Conservation (phyloP, 2,888 invertebrate species). For the Agriopis marginaria region DNA sequence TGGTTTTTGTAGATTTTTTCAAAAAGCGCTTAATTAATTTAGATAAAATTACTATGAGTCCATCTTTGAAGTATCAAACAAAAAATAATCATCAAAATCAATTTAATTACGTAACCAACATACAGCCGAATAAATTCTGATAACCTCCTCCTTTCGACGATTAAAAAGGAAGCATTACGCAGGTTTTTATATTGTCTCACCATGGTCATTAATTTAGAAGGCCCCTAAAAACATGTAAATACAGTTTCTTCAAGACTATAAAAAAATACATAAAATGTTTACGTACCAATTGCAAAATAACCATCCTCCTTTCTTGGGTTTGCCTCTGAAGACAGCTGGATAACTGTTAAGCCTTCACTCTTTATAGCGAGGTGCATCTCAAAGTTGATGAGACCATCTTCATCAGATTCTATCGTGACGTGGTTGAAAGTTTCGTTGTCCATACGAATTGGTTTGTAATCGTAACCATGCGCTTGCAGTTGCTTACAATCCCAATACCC, state of each 20-base stretch:
- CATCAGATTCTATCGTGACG: background rate
- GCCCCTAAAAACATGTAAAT: too few relatives aligned
- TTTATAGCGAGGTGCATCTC: constrained; percentile 6
- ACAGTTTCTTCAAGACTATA: background rate
- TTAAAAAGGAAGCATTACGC: too few relatives aligned
- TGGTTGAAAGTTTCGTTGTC: background rate
- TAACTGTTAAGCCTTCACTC: background rate
- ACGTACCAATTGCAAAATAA: constrained; percentile 1
- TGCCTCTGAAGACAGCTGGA: background rate
- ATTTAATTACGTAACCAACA: too few relatives aligned
- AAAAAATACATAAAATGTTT: background rate
- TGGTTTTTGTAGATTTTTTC: too few relatives aligned
- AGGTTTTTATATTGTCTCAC: too few relatives aligned
- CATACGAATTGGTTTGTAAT: constrained; percentile 2
- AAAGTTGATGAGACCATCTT: background rate
- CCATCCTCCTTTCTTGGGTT: background rate
- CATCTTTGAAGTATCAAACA: too few relatives aligned
- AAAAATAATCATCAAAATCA: too few relatives aligned
- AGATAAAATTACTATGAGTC: too few relatives aligned
- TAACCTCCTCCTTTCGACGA: too few relatives aligned
- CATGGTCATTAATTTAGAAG: too few relatives aligned
- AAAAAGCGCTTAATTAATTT: too few relatives aligned
- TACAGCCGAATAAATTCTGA: too few relatives aligned
- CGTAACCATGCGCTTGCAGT: background rate
- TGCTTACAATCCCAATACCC: background rate